Base-by-base conservation (phyloP, 2,888 invertebrate genomes). In the Rotaria macrura region DNA sequence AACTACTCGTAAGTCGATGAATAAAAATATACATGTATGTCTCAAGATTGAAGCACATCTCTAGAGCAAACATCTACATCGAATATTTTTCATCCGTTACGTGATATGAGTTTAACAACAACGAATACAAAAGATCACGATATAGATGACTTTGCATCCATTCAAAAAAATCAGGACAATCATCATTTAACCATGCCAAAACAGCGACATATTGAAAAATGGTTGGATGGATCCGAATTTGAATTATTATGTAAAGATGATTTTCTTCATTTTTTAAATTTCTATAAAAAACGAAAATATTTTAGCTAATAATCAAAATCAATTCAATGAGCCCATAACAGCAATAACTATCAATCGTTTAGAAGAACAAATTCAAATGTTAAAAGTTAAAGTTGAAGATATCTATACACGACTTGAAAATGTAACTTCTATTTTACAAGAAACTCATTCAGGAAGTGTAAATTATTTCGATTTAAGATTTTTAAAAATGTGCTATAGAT, bases 331-430 rank as follows among this genome's bases (percentile, higher is more conserved):
- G 25, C 54, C 65, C 7, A n/a, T 65, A 29, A 29, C 65, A 25
- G 34, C 25, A 40, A 43, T n/a, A 14, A 40, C 25, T 23, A 40
- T 79, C 7, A 40, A 14, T 25, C 79, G 79, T 43, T n/a, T 79
- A n/a, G 79, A 79, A 79, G 79, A 79, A 79, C 79, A 79, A 79
- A 79, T 79, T 43, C 40, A 79, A 79, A 79, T 43, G 43, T 79
- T 79, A 79, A 79, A 43, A 79, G 20, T n/a, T 79, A 79, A 79
- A 79, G 43, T 79, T 23, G 79, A 79, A 43, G 79, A 79, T 79
- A 43, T 79, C n/a, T n/a, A 79, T 79, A 25, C 40, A 38, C 40
- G 79, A 79, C 79, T 79, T 12, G 79, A 79, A 43, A 79, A 79
- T 79, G 79, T 43, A 5, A 79, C 79, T 43, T 79, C 43, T 5